Evolutionary conservation across 1,140 invertebrate genomes (phyloP).

Genomic region (Eciton burchellii): DNA sequence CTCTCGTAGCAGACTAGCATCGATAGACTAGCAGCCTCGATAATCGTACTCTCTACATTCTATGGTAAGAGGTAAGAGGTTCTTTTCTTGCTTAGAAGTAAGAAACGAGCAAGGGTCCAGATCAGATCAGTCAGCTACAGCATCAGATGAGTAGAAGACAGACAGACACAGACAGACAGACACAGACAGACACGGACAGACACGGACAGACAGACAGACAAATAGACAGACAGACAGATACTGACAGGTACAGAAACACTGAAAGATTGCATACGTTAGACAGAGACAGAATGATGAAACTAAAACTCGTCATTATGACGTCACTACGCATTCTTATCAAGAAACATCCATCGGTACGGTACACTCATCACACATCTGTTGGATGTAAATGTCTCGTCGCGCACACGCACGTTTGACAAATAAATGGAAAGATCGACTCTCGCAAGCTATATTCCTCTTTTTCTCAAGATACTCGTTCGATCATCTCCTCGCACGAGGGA

Average conservation of each 20-base stretch:
- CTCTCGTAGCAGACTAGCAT: slow-evolving; percentile 17
- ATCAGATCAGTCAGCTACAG: slow-evolving; percentile 66
- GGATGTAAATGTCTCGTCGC: slow-evolving; percentile 20
- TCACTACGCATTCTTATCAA: slow-evolving; percentile 72
- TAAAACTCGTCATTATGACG: slow-evolving; percentile 67
- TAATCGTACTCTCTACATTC: slow-evolving; percentile 48
- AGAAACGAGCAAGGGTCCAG: slow-evolving; percentile 70
- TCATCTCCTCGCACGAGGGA: too few relatives aligned
- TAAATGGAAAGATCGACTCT: neutral
- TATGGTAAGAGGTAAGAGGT: slow-evolving; percentile 27
- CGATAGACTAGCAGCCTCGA: too few relatives aligned
- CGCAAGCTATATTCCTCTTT: neutral
- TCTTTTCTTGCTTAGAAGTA: slow-evolving; percentile 64
- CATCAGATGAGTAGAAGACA: slow-evolving; percentile 68
- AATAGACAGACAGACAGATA: slow-evolving; percentile 66
- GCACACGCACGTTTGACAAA: neutral
- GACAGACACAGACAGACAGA: slow-evolving; percentile 66
- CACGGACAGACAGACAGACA: slow-evolving; percentile 76
- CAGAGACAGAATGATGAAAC: slow-evolving; percentile 70
- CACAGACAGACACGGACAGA: slow-evolving; percentile 67
- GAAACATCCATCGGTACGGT: slow-evolving; percentile 66
- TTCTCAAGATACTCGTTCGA: too few relatives aligned
- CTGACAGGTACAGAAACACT: slow-evolving; percentile 73
- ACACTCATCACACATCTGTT: slow-evolving; percentile 17
- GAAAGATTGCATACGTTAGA: slow-evolving; percentile 68